Evolutionary conservation across 2,797 vertebrate genomes (phyloP).

Genomic region (Esox lucius): DNA sequence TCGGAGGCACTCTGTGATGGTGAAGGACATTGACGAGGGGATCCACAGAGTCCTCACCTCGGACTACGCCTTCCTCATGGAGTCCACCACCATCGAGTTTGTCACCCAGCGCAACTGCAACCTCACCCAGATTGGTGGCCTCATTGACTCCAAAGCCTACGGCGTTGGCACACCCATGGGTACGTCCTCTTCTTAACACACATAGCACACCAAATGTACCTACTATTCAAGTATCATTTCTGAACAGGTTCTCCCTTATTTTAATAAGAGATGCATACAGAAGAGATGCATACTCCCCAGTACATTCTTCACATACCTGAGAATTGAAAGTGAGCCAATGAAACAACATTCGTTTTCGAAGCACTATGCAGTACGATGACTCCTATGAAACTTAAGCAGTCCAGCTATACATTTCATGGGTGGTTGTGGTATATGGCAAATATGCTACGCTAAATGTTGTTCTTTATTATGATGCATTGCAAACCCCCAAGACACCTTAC

Average conservation of each 20-base stretch:
- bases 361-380: neutral
- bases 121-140: constrained; percentile 96
- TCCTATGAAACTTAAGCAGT: neutral
- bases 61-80: constrained; percentile 97
- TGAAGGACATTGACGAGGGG: constrained; percentile 94
- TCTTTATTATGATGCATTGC: too few relatives aligned
- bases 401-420: too few relatives aligned
- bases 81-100: constrained; percentile 98
- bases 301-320: neutral
- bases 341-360: neutral
- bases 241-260: neutral
- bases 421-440: too few relatives aligned
- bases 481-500: too few relatives aligned
- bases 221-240: neutral
- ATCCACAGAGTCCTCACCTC: constrained; percentile 92
- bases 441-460: too few relatives aligned
- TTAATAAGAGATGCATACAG: neutral
- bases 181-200: constrained; percentile 50
- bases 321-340: neutral
- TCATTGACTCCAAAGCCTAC: constrained; percentile 98
- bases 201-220: neutral
- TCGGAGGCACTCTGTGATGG: constrained; percentile 91
- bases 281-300: neutral
- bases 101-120: constrained; percentile 97
- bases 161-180: constrained; percentile 97